Base-by-base conservation (phyloP, 2,797 vertebrate species). In the Chromobotia macracanthus region DNA sequence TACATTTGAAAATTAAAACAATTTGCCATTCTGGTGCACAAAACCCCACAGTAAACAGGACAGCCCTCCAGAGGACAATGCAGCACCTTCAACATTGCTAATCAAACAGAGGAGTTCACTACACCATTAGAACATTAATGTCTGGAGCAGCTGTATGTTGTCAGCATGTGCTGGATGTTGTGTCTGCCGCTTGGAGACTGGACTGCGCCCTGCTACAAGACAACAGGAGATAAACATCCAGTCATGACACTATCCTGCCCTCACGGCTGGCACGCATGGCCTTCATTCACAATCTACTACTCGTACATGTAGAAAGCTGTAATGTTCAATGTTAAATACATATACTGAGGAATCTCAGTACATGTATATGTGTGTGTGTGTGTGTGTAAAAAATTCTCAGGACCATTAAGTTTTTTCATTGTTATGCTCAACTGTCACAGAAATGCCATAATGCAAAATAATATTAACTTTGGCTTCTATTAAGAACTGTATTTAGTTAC, bases 101-200 rank as follows among this genome's bases (percentile, higher is more conserved):
- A 38, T 38, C 31, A 64, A 68, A 77, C 38, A 35, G 35, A 25
- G 61, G 9, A 48, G 23, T 58, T 5, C 35, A 76, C 74, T 76
- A 76, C 74, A 76, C 64, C 74, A 28, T 61, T 64, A 48, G 69
- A 76, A 53, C 79, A 82, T 31, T 84, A 84, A 66, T 64, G 63
- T 55, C 71, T 89, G 90, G 86, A 89, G 91, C 84, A 83, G 86
- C 41, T 86, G 90, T 87, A 82, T 75, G 84, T 55, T 55, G 91
- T 94, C 93, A 95, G 91, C 94, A 95, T 90, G 91, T 93, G 90
- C 94, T 94, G 90, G 94, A 95, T 76, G 93, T 93, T 86, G 94
- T 91, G 89, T 92, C 91, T 91, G 92, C 91, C 80, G 92, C 91
- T 67, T 91, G 91, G 75, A 86, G 77, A 84, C 48, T 80, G 72